Conservation (phyloP, 2,797 vertebrate species). For the Eremophila alpestris region DNA sequence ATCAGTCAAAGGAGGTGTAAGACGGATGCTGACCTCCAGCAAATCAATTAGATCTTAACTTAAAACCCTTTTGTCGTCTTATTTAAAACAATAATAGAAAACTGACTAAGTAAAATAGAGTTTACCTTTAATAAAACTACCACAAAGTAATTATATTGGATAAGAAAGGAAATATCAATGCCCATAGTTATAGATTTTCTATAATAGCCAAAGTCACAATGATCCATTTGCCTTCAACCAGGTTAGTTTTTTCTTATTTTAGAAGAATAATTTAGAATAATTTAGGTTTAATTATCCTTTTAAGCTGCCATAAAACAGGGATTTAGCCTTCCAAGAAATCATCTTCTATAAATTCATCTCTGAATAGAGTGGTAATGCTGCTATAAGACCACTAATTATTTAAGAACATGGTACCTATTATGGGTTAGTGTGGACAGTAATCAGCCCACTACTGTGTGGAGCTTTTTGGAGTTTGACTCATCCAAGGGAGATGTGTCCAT, state of each 20-base stretch:
- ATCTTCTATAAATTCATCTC: background rate
- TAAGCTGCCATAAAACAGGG: conserved; percentile 26
- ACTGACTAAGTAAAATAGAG: background rate
- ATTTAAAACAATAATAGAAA: background rate
- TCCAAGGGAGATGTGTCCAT: fast-evolving
- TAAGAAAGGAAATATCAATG: conserved; percentile 44
- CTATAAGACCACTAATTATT: background rate
- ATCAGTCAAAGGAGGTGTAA: conserved; percentile 17
- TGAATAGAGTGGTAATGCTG: background rate
- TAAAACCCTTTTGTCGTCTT: conserved; percentile 18
- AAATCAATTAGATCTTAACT: conserved; percentile 50
- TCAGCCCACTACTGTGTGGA: background rate
- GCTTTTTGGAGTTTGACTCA: background rate
- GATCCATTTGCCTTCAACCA: background rate
- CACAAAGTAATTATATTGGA: background rate
- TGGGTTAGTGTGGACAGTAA: background rate
- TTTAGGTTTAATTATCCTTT: conserved; percentile 50
- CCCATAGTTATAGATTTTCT: conserved; percentile 35
- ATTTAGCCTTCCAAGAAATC: conserved; percentile 38
- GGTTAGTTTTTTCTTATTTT: conserved; percentile 31
- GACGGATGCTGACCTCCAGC: conserved; percentile 21
- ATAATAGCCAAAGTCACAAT: conserved; percentile 22
- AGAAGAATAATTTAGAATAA: conserved; percentile 27
- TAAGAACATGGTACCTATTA: background rate
- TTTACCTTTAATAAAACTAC: conserved; percentile 47